Conservation (phyloP, 92 coral and sea anemone genomes). For the Heliopora coerulea region DNA sequence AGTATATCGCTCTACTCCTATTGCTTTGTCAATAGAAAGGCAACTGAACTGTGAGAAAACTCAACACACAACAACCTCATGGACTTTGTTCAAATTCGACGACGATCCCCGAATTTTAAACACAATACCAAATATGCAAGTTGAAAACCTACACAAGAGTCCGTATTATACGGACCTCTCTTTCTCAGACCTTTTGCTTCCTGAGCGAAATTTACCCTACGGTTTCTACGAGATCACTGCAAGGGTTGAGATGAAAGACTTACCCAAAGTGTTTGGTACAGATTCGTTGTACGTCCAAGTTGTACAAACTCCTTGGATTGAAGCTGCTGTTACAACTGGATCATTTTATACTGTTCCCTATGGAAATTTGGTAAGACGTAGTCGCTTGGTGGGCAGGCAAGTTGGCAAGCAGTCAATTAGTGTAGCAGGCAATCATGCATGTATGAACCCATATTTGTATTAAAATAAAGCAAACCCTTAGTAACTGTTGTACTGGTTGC, state of each 20-base stretch:
- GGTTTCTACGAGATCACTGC: slow-evolving; percentile 62
- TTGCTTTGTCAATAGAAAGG: slow-evolving; percentile 38
- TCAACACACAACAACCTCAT: slow-evolving; percentile 46
- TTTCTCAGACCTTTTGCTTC: slow-evolving; percentile 38
- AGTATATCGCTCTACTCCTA: slow-evolving; percentile 55
- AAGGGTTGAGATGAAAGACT: slow-evolving; percentile 56
- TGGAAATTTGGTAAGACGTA: slow-evolving; percentile 49
- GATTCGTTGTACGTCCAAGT: slow-evolving; percentile 54
- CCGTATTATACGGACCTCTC: not conserved
- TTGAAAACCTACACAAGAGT: slow-evolving; percentile 1
- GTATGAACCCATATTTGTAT: too few species aligned
- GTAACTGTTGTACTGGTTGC: too few species aligned
- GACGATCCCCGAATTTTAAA: not conserved
- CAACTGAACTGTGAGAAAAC: slow-evolving; percentile 71
- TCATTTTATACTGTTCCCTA: slow-evolving; percentile 34
- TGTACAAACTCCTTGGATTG: slow-evolving; percentile 58
- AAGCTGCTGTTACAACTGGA: slow-evolving; percentile 50
- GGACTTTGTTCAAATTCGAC: slow-evolving; percentile 52
- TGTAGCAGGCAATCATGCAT: too few species aligned
- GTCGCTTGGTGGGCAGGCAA: too few species aligned
- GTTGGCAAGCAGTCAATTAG: not conserved
- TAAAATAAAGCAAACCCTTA: too few species aligned
- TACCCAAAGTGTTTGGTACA: slow-evolving; percentile 53
- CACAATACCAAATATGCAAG: not conserved
- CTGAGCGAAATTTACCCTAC: slow-evolving; percentile 49